These are phyloP conservation scores for Rhynchonycteris naso DNA, from an alignment of 2,797 vertebrate genomes.

Conservation along the genomic window DNA sequence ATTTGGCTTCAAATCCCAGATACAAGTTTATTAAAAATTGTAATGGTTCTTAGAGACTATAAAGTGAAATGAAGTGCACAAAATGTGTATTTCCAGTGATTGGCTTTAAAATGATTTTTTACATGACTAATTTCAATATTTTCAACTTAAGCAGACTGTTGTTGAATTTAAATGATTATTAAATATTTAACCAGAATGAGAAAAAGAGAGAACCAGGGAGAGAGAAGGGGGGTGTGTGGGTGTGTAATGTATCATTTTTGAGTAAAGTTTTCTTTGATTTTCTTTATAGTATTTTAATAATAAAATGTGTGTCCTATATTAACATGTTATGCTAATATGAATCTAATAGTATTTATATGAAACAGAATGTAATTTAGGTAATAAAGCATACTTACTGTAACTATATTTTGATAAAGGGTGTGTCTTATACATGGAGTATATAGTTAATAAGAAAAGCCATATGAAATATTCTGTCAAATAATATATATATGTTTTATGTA, in stretches of 20 bases:
- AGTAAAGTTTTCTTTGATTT: constrained; percentile 67
- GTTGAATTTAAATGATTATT: constrained; percentile 83
- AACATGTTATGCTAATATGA: constrained; percentile 26
- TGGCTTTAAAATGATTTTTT: constrained; percentile 84
- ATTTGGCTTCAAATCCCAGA: constrained; percentile 85
- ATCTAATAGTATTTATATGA: not conserved
- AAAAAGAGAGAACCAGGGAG: not conserved
- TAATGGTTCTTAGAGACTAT: constrained; percentile 86
- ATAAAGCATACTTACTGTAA: constrained; percentile 17
- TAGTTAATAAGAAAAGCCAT: constrained; percentile 25
- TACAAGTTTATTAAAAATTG: constrained; percentile 89
- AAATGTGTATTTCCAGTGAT: constrained; percentile 83
- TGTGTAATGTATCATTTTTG: constrained; percentile 35
- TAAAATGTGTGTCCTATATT: constrained; percentile 10
- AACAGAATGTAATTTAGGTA: constrained; percentile 21
- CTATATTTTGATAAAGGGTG: too few relatives aligned
- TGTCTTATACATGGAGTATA: too few relatives aligned
- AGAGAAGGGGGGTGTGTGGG: not conserved
- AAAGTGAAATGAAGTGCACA: constrained; percentile 87
- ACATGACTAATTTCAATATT: constrained; percentile 84
- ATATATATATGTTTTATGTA: not conserved
- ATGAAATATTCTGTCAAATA: not conserved
- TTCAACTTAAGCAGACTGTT: constrained; percentile 75
- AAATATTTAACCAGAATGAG: constrained; percentile 81
- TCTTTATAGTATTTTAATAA: constrained; percentile 70